These are phyloP conservation scores for Stegodyphus dumicola DNA, from an alignment of 1,140 invertebrate genomes.

Conservation along the genomic window DNA sequence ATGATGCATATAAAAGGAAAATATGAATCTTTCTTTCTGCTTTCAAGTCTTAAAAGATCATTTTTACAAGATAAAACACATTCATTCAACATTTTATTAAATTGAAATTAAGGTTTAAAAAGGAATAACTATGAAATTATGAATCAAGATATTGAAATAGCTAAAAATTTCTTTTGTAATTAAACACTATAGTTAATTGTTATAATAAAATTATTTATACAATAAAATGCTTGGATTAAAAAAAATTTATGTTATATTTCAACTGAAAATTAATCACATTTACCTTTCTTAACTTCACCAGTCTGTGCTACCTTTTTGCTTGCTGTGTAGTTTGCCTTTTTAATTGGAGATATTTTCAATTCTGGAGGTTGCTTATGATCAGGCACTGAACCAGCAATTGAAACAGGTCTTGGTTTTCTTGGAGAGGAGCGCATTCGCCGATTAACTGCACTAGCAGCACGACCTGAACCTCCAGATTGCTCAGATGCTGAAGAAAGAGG, in stretches of 20 bases:
- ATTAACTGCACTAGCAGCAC: conserved; percentile 15
- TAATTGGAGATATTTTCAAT: conserved; percentile 21
- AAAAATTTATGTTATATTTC: neutral
- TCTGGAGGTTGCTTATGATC: conserved; percentile 28
- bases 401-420: conserved; percentile 77
- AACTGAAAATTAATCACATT: neutral
- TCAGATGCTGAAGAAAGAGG: conserved; percentile 52
- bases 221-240: neutral
- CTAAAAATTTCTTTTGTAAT: too few species aligned
- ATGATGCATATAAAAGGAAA: too few species aligned
- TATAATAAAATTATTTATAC: neutral
- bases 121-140: too few species aligned
- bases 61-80: too few species aligned
- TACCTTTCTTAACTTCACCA: conserved; percentile 30
- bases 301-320: conserved; percentile 3
- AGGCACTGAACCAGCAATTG: conserved; percentile 80
- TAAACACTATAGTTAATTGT: too few species aligned
- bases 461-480: conserved; percentile 20
- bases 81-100: too few species aligned
- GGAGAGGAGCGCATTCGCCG: conserved; percentile 25
- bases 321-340: neutral
- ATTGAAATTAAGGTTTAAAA: too few species aligned
- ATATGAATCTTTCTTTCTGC: too few species aligned
- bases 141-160: too few species aligned
- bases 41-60: too few species aligned